Percentiles rank a stretch among this genome's conserved stretches.
phyloP scores from a whole-genome alignment of 2,888 invertebrate species.

The Lissonota sp. region DNA sequence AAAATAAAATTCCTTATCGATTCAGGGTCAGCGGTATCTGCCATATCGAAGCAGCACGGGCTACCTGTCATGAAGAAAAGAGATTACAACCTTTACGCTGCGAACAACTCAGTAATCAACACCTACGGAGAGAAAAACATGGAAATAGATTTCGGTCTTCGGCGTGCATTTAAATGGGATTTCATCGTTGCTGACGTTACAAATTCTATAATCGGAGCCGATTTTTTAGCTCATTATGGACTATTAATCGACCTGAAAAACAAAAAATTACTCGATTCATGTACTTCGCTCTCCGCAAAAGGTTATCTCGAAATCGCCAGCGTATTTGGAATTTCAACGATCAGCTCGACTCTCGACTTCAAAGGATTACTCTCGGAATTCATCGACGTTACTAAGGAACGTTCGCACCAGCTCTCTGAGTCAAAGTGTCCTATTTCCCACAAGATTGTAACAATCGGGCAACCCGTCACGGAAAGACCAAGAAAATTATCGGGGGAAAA shows the following conservation, averaged over 20 bases:
- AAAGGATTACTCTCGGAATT: background rate
- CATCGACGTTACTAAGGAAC: background rate
- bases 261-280: slow-evolving; percentile 24
- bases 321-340: background rate
- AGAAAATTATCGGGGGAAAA: slow-evolving; percentile 75
- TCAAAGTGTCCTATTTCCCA: too few relatives aligned
- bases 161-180: slow-evolving; percentile 33
- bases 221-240: too few relatives aligned
- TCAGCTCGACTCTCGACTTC: background rate
- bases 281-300: background rate
- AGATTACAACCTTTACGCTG: background rate
- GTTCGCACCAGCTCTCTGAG: too few relatives aligned
- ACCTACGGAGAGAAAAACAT: background rate
- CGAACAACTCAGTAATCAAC: slow-evolving; percentile 4
- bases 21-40: background rate
- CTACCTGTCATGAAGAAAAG: background rate
- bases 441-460: slow-evolving; percentile 75
- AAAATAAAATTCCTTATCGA: background rate
- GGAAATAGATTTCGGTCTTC: slow-evolving; percentile 7
- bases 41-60: too few relatives aligned
- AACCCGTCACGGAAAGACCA: slow-evolving; percentile 73
- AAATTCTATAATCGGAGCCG: too few relatives aligned
- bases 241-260: slow-evolving; percentile 49
- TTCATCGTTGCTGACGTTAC: slow-evolving; percentile 49
- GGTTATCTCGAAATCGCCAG: background rate